Percentiles rank a stretch among this genome's conserved stretches.
Conservation (phyloP, 2,888 invertebrate genomes). For the Aquatica leii region DNA sequence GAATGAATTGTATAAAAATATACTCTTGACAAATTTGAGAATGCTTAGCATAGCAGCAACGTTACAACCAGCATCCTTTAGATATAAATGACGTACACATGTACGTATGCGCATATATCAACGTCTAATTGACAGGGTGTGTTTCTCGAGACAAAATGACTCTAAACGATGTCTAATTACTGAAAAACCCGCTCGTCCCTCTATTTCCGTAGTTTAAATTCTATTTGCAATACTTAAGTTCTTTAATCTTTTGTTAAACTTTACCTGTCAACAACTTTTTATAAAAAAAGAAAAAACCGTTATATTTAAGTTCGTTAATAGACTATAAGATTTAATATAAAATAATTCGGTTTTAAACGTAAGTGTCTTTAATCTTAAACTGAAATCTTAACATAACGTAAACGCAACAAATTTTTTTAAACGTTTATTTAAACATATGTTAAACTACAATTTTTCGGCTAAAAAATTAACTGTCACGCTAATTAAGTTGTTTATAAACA, state of each 20-base stretch:
- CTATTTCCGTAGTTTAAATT: constrained; percentile 52
- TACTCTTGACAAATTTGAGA: constrained; percentile 55
- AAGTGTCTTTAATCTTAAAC: too few species aligned
- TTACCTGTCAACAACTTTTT: constrained; percentile 6
- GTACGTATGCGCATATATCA: constrained; percentile 59
- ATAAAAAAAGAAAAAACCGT: background rate
- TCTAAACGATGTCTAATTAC: constrained; percentile 63
- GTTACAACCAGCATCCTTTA: constrained; percentile 27
- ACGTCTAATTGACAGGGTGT: constrained; percentile 61
- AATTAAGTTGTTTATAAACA: too few species aligned
- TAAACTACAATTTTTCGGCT: too few species aligned
- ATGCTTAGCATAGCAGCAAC: constrained; percentile 45
- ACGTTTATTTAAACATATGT: too few species aligned
- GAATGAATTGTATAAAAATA: constrained; percentile 41
- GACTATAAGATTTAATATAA: too few species aligned
- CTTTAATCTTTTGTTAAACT: constrained; percentile 14
- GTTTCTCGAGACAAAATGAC: constrained; percentile 61
- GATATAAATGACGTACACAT: constrained; percentile 44
- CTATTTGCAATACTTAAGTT: constrained; percentile 51
- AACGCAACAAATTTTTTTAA: too few species aligned
- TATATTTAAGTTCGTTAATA: too few species aligned
- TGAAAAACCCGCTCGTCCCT: constrained; percentile 44
- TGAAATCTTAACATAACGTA: too few species aligned
- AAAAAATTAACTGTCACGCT: too few species aligned
- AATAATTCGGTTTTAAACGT: too few species aligned